Conservation (phyloP, 2,888 invertebrate species). For the Bruchidius siliquastri region DNA sequence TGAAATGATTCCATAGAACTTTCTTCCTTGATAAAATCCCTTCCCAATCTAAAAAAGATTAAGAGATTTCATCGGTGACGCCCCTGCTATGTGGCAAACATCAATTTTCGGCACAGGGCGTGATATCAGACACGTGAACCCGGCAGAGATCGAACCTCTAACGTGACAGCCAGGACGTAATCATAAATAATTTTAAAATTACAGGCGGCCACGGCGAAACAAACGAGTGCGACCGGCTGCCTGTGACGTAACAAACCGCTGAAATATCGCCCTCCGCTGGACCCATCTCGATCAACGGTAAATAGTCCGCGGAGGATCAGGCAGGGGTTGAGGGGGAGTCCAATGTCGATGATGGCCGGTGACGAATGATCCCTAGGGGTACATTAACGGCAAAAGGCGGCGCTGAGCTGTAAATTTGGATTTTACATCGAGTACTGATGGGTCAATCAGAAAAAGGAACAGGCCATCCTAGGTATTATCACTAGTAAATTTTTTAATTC, state of each 20-base stretch:
- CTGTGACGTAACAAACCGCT: background rate
- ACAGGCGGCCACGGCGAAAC: background rate
- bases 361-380: background rate
- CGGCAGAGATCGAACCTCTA: background rate
- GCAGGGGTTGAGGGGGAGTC: background rate
- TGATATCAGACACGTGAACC: background rate
- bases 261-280: background rate
- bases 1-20: no score
- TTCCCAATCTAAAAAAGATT: background rate
- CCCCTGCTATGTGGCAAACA: background rate
- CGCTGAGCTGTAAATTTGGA: background rate
- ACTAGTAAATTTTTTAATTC: no score
- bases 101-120: background rate
- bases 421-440: background rate
- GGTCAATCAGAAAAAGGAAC: no score
- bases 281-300: background rate
- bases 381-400: background rate
- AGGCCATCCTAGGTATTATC: no score
- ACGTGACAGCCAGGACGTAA: background rate
- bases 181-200: background rate
- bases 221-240: background rate
- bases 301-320: background rate
- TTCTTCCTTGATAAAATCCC: no score
- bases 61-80: background rate
- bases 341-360: background rate